Percentiles rank a stretch among this genome's conserved stretches.
Conservation (phyloP, 2,113 vertebrate species). For the Lagopus muta region DNA sequence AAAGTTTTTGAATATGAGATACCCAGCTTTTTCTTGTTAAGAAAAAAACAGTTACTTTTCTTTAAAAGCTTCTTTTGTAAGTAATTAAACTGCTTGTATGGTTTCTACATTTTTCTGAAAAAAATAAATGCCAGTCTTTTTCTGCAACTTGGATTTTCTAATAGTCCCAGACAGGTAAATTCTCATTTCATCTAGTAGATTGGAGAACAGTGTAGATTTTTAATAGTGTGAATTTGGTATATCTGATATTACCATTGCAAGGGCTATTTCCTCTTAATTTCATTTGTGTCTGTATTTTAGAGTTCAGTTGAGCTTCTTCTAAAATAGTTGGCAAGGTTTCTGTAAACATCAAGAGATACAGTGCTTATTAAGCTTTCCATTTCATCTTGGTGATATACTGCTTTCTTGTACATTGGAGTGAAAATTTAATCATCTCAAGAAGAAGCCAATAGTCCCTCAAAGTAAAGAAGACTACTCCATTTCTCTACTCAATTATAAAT, state of each 20-base stretch:
- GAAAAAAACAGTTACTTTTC: background rate
- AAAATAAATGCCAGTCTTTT: background rate
- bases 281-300: constrained; percentile 1
- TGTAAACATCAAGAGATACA: constrained; percentile 25
- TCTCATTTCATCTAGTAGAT: background rate
- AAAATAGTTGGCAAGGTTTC: constrained; percentile 25
- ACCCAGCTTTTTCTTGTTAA: background rate
- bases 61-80: background rate
- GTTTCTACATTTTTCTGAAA: background rate
- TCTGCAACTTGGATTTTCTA: background rate
- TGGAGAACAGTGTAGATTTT: background rate
- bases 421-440: constrained; percentile 55
- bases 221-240: background rate
- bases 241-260: background rate
- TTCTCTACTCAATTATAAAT: constrained; percentile 32
- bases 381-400: constrained; percentile 31
- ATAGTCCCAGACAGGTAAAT: background rate
- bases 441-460: constrained; percentile 28
- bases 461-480: background rate
- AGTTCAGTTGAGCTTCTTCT: background rate
- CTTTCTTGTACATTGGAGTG: constrained; percentile 8
- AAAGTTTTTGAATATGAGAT: background rate
- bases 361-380: constrained; percentile 49
- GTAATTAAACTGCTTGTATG: background rate
- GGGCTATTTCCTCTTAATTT: background rate